These are phyloP conservation scores for Zoanthus sansibaricus DNA, from an alignment of 92 coral and sea anemone genomes.

Conservation along the genomic window DNA sequence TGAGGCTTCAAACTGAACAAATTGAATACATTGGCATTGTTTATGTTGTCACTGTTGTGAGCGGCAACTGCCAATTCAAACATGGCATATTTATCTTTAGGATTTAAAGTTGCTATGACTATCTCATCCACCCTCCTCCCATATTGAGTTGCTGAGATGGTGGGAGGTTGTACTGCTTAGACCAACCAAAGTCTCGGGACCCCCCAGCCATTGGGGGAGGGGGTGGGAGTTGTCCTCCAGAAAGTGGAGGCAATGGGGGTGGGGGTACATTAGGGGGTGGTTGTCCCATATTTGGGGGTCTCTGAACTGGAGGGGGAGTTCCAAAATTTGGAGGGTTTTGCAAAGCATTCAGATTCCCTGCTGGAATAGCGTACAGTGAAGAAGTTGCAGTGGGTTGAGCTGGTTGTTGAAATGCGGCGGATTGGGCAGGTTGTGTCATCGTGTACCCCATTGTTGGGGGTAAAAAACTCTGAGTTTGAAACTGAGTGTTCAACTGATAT, in stretches of 20 bases:
- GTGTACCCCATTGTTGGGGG: slow-evolving; percentile 74
- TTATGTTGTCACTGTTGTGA: too few species aligned
- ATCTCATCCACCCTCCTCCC: slow-evolving; percentile 99
- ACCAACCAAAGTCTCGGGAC: slow-evolving; percentile 74
- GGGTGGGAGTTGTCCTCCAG: slow-evolving; percentile 78
- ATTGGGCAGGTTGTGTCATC: slow-evolving; percentile 61
- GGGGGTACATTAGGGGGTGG: slow-evolving; percentile 82
- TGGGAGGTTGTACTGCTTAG: slow-evolving; percentile 84
- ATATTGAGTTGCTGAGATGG: slow-evolving; percentile 77
- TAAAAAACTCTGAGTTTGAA: slow-evolving; percentile 72
- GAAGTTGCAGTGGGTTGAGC: slow-evolving; percentile 58
- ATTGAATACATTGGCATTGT: too few species aligned
- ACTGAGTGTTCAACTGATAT: slow-evolving; percentile 67
- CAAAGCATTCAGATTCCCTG: slow-evolving; percentile 59
- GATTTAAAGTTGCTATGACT: neutral
- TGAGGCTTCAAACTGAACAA: too few species aligned
- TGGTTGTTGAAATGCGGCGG: slow-evolving; percentile 71
- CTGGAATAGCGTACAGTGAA: slow-evolving; percentile 79
- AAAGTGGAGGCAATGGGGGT: slow-evolving; percentile 75
- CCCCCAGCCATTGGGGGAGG: slow-evolving; percentile 55
- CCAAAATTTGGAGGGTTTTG: slow-evolving; percentile 84
- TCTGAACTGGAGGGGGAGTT: slow-evolving; percentile 66
- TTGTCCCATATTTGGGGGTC: slow-evolving; percentile 64
- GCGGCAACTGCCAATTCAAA: too few species aligned
- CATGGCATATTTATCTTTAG: too few species aligned